These are phyloP conservation scores for Megalops cyprinoides DNA, from an alignment of 2,797 vertebrate species.

Conservation along the genomic window DNA sequence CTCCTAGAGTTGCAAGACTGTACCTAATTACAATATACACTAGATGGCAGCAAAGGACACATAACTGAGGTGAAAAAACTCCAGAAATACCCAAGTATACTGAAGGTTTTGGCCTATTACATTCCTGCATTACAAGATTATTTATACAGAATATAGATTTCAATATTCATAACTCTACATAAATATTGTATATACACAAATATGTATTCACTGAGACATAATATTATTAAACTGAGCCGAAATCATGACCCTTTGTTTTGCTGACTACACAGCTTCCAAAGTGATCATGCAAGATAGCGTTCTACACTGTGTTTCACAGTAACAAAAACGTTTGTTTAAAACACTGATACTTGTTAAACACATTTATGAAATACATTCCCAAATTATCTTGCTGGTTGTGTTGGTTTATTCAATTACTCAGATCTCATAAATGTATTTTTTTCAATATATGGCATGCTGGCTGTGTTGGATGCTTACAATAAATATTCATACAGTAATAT, in stretches of 20 bases:
- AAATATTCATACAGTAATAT: neutral
- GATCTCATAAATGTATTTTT: neutral
- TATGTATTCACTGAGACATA: neutral
- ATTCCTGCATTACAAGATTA: no score
- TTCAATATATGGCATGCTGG: neutral
- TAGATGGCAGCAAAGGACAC: slow-evolving; percentile 1
- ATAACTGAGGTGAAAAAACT: no score
- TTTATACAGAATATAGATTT: no score
- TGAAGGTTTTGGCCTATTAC: no score
- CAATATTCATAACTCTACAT: no score
- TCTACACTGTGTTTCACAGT: no score
- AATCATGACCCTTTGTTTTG: neutral
- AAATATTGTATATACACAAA: neutral
- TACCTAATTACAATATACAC: neutral
- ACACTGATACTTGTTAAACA: neutral
- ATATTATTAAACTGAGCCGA: neutral
- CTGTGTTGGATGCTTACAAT: neutral
- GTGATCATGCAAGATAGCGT: no score
- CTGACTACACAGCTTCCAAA: neutral
- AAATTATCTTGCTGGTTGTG: neutral
- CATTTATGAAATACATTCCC: neutral
- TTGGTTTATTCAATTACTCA: neutral
- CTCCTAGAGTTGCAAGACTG: neutral
- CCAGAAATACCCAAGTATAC: no score
- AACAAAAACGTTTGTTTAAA: neutral